Base-by-base conservation (phyloP, 2,888 invertebrate species). In the Lathronympha strigana region DNA sequence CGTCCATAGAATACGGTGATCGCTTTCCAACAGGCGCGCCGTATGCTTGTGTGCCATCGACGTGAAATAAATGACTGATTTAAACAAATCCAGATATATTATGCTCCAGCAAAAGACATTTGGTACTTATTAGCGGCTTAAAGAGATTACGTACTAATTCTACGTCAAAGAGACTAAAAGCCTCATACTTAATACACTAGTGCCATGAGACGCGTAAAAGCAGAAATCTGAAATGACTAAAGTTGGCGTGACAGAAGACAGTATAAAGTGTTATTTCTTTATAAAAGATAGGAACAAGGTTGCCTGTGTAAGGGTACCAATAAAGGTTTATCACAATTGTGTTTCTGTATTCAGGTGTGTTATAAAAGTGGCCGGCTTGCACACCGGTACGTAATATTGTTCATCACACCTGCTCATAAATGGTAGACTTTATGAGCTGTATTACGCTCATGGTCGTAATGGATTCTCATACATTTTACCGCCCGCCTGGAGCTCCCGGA, bases 311-410 rank as follows among this genome's bases (percentile, higher is more conserved):
- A 76, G 75, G 80, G 75, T 76, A 72, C 78, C 81, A 80, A 85
- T 86, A 84, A 84, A 84, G 80, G 82, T 85, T 83, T 86, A 85
- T 86, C 83, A 81, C 82, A 80, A 83, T 82, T 83, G 79, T 80
- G 79, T 81, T 84, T 73, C 73, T 81, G 82, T 84, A 80, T 82
- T 81, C 81, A 79, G 81, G 81, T 82, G 68, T 70, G 76, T 61
- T 66, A 79, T 78, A 76, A 75, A 80, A 76, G 38, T 38, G 70
- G 67, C 23, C 2, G 67, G 6, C 23, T 64, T 33, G 81, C 31
- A 82, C 81, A 84, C 82, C 76, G 76, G 66, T 36, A 21, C 15
- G 69, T 72, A 43, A 19, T 11, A 43, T 19, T 19, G n/a, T 43
- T 19, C 19, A 3, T 9, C 5, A 19, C 0, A 2, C 43, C 43